Base-by-base conservation (phyloP, 2,797 vertebrate genomes). In the Myripristis jacobus region DNA sequence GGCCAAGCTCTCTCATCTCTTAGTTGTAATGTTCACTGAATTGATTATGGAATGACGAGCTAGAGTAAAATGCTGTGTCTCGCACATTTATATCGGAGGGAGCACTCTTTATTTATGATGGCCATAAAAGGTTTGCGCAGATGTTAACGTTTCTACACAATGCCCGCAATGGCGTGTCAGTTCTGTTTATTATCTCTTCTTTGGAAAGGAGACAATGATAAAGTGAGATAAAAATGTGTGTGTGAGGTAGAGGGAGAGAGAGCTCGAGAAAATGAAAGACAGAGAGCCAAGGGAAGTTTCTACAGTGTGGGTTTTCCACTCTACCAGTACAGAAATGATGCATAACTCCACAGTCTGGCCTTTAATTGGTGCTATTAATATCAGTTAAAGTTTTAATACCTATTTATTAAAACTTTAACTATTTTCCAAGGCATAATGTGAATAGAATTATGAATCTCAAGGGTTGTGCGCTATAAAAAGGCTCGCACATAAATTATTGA, bases 301-400 rank as follows among this genome's bases (percentile, higher is more conserved):
- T 84, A 61, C 73, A 8, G 69, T 79, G 68, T 82, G 82, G 82
- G 73, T 77, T 88, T 89, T 80, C 86, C 79, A 78, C 79, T 81
- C 71, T 56, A 81, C 70, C 80, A 81, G 70, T 77, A 79, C 87
- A 85, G 89, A 91, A 91, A 87, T 91, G 88, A 93, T 90, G 83
- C 91, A 93, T 92, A 85, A 84, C 90, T 86, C 60, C 73, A 75
- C 77, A 68, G 82, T 79, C 77, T 86, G 80, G 81, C 74, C 80
- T 89, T 91, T 93, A 94, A 94, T 93, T 92, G 92, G 41, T 19
- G 79, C 91, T 92, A 94, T 94, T 94, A 94, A 94, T 94, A 92
- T 91, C 91, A 89, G 91, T 94, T 94, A 93, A 93, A 94, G 87
- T 93, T 94, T 93, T 91, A 94, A 90, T 90, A 93, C 91, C 91